Percentiles rank a stretch among this genome's conserved stretches.
These are phyloP conservation scores for Drosophila nr. medialis DNA, from an alignment of 2,888 invertebrate genomes.

Conservation along the genomic window DNA sequence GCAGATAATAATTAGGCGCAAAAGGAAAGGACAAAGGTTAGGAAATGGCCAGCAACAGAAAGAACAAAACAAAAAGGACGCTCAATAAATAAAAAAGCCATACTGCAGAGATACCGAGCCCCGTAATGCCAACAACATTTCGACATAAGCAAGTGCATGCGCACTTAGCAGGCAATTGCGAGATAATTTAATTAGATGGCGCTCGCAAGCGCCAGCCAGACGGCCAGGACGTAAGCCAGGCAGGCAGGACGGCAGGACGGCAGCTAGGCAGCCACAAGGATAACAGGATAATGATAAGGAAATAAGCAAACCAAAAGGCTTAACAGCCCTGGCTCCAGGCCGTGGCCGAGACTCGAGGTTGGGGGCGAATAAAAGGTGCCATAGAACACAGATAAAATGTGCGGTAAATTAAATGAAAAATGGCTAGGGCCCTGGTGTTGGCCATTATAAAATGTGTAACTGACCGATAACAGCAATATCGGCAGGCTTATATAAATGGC, in stretches of 20 bases:
- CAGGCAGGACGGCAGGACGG: conserved; percentile 15
- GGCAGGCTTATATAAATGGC: conserved; percentile 68
- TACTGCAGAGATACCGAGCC: conserved; percentile 32
- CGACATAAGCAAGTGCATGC: conserved; percentile 60
- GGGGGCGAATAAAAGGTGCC: conserved; percentile 37
- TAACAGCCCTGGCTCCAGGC: conserved; percentile 17
- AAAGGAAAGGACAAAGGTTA: conserved; percentile 58
- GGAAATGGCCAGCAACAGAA: conserved; percentile 49
- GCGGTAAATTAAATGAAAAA: conserved; percentile 75
- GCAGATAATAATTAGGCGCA: conserved; percentile 73
- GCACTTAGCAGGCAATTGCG: conserved; percentile 79
- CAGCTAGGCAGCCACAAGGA: conserved; percentile 41
- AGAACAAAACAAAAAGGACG: conserved; percentile 37
- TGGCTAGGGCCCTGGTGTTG: conserved; percentile 29
- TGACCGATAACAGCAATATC: conserved; percentile 70
- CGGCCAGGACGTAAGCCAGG: conserved; percentile 6
- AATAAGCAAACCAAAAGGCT: conserved; percentile 70
- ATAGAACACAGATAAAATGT: conserved; percentile 58
- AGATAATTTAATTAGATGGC: conserved; percentile 75
- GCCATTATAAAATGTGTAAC: conserved; percentile 59
- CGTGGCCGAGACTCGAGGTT: not conserved
- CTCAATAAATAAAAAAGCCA: conserved; percentile 61
- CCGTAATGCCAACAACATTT: conserved; percentile 62
- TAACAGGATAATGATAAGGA: conserved; percentile 79
- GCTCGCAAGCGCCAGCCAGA: conserved; percentile 11